A percentile compares a stretch with the other conserved stretches of the same genome.
phyloP scores from a whole-genome alignment of 1,140 invertebrate genomes.

The Cherax quadricarinatus region DNA sequence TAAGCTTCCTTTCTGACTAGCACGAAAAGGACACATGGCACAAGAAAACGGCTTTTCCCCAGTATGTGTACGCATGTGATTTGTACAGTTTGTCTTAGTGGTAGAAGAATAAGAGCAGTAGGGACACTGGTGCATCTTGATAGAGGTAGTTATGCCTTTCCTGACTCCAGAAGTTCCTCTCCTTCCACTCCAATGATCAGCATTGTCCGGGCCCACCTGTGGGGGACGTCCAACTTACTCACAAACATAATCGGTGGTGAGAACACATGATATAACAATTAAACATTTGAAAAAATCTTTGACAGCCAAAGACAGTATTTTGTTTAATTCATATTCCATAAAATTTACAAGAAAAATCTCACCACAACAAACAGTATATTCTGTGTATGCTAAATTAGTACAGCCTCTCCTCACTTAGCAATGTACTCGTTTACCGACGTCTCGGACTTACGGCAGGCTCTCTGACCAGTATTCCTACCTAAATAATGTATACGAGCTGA shows the following conservation, averaged over 20 bases:
- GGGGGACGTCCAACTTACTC: constrained; percentile 40
- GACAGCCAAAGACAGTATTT: not conserved
- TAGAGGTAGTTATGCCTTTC: constrained; percentile 2
- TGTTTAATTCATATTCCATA: not conserved
- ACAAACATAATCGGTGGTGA: not conserved
- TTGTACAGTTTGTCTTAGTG: constrained; percentile 35
- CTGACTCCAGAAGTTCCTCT: constrained; percentile 15
- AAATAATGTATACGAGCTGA: too few species aligned
- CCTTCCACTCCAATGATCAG: constrained; percentile 23
- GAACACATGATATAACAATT: not conserved
- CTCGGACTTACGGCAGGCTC: too few species aligned
- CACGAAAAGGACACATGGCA: constrained; percentile 39
- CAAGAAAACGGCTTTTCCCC: constrained; percentile 43
- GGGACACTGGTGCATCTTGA: constrained; percentile 52
- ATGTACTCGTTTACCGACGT: too few species aligned
- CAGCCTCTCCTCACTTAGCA: too few species aligned
- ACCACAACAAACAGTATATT: not conserved
- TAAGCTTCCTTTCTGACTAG: constrained; percentile 48
- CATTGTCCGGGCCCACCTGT: constrained; percentile 32
- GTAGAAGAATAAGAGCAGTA: constrained; percentile 42
- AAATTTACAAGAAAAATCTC: not conserved
- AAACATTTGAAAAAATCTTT: not conserved
- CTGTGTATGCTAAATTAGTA: not conserved
- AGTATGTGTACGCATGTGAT: constrained; percentile 54
- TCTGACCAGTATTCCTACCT: too few species aligned